These are phyloP conservation scores for Cheiracanthium punctorium DNA, from an alignment of 2,888 invertebrate genomes.

Conservation along the genomic window DNA sequence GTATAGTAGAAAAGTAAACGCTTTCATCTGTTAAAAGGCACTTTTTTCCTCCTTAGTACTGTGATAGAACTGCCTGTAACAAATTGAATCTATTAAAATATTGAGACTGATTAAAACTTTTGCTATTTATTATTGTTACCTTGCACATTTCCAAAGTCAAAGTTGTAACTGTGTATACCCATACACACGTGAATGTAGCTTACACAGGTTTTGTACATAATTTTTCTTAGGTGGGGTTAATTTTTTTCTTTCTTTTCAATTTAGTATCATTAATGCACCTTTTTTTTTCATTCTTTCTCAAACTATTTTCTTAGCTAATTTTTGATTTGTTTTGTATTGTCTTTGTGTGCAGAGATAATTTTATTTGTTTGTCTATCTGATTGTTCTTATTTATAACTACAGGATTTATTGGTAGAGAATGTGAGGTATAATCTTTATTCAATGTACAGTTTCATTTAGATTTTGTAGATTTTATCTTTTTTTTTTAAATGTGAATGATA, in stretches of 20 bases:
- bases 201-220: neutral
- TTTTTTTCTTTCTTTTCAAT: too few species aligned
- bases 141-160: constrained; percentile 8
- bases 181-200: neutral
- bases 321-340: too few species aligned
- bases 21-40: too few species aligned
- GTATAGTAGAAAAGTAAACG: too few species aligned
- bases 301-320: too few species aligned
- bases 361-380: neutral
- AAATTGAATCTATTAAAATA: neutral
- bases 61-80: constrained; percentile 1
- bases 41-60: neutral
- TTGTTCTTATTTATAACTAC: constrained; percentile 6
- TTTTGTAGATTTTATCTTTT: constrained; percentile 16
- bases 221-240: too few species aligned
- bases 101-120: neutral
- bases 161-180: neutral
- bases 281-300: too few species aligned
- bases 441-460: constrained; percentile 12
- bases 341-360: neutral
- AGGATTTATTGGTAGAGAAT: neutral
- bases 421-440: constrained; percentile 3
- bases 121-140: neutral
- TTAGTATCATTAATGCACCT: too few species aligned
- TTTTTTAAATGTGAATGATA: neutral